Conservation (phyloP, 2,888 invertebrate genomes). For the Pammene fasciana region DNA sequence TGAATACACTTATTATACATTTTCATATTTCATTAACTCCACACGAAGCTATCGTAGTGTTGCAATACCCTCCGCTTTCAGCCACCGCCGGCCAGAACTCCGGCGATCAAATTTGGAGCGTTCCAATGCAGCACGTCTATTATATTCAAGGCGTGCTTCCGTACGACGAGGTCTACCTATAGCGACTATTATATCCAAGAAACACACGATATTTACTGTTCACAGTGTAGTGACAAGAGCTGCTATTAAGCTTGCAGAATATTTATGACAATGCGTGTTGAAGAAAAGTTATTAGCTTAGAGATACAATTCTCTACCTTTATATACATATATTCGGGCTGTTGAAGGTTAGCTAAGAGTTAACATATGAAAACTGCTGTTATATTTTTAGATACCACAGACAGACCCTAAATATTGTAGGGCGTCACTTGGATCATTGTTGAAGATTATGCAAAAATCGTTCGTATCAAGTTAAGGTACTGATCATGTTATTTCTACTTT, state of each 20-base stretch:
- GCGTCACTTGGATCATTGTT: too few relatives aligned
- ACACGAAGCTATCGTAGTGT: too few relatives aligned
- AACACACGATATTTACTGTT: neutral
- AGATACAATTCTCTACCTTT: too few relatives aligned
- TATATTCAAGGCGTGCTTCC: constrained; percentile 35
- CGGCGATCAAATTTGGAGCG: constrained; percentile 34
- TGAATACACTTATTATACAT: too few relatives aligned
- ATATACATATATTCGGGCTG: too few relatives aligned
- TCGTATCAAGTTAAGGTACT: constrained; percentile 4
- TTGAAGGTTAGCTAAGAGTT: too few relatives aligned
- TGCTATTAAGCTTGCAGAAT: neutral
- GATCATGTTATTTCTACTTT: neutral
- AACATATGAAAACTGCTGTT: too few relatives aligned
- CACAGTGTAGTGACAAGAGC: constrained; percentile 1
- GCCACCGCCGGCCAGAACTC: neutral
- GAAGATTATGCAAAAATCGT: neutral
- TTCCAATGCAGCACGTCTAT: constrained; percentile 24
- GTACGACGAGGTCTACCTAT: constrained; percentile 36
- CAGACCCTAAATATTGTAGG: too few relatives aligned
- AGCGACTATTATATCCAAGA: constrained; percentile 8
- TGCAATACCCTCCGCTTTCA: too few relatives aligned
- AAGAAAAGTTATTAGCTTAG: too few relatives aligned
- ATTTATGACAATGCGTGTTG: too few relatives aligned
- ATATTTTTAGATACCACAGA: too few relatives aligned
- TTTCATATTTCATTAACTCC: neutral